These are phyloP conservation scores for Enteromius argenteus DNA, from an alignment of 2,797 vertebrate genomes.

Conservation along the genomic window DNA sequence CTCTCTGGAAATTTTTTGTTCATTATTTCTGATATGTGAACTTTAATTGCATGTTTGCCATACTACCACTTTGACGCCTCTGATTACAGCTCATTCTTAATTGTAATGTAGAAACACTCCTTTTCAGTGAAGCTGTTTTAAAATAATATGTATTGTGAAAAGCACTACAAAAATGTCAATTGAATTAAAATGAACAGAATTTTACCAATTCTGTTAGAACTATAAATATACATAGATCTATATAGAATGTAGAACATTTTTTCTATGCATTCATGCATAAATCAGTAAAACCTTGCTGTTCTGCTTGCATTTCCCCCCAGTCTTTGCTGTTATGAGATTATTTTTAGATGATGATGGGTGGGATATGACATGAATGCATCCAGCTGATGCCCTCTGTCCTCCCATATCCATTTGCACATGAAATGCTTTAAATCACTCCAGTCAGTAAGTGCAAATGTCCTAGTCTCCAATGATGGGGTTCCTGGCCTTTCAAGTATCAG, in stretches of 20 bases:
- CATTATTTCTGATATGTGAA: too few relatives aligned
- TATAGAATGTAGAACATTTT: neutral
- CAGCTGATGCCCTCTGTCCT: slow-evolving; percentile 28
- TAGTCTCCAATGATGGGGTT: slow-evolving; percentile 2
- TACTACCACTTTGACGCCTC: too few relatives aligned
- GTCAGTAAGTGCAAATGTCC: slow-evolving; percentile 25
- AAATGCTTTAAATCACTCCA: slow-evolving; percentile 6
- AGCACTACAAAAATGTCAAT: too few relatives aligned
- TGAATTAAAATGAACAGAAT: neutral
- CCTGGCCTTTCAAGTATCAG: slow-evolving; percentile 20
- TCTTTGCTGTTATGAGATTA: neutral
- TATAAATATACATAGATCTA: neutral
- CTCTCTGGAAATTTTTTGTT: too few relatives aligned
- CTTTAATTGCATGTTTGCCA: too few relatives aligned
- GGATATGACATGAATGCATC: slow-evolving; percentile 4
- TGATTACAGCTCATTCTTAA: too few relatives aligned
- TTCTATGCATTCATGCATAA: neutral
- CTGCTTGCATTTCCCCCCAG: neutral
- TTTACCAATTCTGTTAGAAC: neutral
- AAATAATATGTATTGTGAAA: too few relatives aligned
- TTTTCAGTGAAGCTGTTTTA: too few relatives aligned
- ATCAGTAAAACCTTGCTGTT: neutral
- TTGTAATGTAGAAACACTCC: too few relatives aligned
- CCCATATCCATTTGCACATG: slow-evolving; percentile 14
- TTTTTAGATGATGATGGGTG: slow-evolving; percentile 10